Percentiles rank a stretch among this genome's conserved stretches.
Conservation (phyloP, 1,140 invertebrate genomes). For the Drosophila tropicalis region DNA sequence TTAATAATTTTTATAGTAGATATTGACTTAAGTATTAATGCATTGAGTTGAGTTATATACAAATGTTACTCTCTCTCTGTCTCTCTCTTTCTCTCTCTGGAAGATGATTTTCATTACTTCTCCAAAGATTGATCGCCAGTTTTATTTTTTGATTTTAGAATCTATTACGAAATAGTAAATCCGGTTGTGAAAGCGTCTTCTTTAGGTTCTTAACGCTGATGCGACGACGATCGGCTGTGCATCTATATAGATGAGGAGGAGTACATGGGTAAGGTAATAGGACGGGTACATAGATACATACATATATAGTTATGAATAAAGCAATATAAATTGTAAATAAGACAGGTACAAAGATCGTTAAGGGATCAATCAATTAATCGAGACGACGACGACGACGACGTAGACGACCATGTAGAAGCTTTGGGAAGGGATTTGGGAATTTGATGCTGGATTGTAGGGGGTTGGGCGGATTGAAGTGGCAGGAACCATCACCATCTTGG, state of each 20-base stretch:
- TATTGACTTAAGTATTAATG: not conserved
- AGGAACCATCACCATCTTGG: conserved; percentile 51
- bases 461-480: not conserved
- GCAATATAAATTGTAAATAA: conserved; percentile 2
- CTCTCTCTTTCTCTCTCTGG: not conserved
- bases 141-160: conserved; percentile 46
- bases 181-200: conserved; percentile 80
- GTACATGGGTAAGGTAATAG: conserved; percentile 2
- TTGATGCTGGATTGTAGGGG: too few species aligned
- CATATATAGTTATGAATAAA: not conserved
- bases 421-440: not conserved
- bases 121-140: not conserved
- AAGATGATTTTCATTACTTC: not conserved
- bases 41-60: not conserved
- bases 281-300: conserved; percentile 5
- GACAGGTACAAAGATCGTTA: conserved; percentile 27
- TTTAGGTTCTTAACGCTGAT: conserved; percentile 71
- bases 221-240: conserved; percentile 70
- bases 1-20: too few species aligned
- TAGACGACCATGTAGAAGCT: not conserved
- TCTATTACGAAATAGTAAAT: conserved; percentile 75
- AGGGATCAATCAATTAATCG: not conserved
- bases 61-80: not conserved
- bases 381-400: not conserved
- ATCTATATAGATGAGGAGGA: conserved; percentile 51